Conservation (phyloP, 2,797 vertebrate genomes). For the Anguilla pacifica region DNA sequence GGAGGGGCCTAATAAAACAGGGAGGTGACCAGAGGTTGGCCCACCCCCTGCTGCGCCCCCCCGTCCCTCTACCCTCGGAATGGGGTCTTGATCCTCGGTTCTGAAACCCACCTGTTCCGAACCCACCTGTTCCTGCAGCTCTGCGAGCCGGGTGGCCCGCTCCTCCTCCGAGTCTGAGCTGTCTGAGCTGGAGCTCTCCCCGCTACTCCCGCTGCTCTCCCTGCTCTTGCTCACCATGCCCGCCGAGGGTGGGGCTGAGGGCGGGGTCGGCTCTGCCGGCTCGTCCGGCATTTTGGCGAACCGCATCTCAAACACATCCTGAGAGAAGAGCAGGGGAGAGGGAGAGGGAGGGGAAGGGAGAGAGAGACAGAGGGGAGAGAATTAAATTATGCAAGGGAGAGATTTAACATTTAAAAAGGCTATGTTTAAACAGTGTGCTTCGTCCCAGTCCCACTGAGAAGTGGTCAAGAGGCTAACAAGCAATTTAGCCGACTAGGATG, state of each 20-base stretch:
- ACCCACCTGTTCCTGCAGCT: constrained; percentile 96
- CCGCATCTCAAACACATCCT: constrained; percentile 98
- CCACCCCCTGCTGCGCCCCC: neutral
- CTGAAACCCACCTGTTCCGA: constrained; percentile 74
- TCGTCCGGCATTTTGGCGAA: constrained; percentile 97
- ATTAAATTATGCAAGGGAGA: neutral
- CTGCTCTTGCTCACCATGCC: constrained; percentile 89
- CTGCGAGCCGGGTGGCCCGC: constrained; percentile 88
- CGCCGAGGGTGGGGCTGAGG: constrained; percentile 71
- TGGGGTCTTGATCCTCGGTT: constrained; percentile 48
- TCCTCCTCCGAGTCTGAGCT: constrained; percentile 96
- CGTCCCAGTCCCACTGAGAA: neutral
- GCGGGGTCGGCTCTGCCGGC: constrained; percentile 76
- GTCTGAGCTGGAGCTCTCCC: constrained; percentile 90
- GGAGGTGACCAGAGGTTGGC: constrained; percentile 25
- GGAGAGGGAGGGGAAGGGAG: neutral
- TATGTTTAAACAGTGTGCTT: neutral
- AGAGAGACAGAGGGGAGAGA: neutral
- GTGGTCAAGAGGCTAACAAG: neutral
- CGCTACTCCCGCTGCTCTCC: constrained; percentile 93
- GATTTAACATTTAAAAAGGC: neutral
- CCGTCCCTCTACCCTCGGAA: constrained; percentile 32
- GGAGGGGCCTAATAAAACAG: constrained; percentile 20
- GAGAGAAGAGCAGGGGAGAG: neutral
- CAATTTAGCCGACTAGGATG: neutral